Conservation (phyloP, 2,113 vertebrate species). For the Syngnathoides biaculeatus region DNA sequence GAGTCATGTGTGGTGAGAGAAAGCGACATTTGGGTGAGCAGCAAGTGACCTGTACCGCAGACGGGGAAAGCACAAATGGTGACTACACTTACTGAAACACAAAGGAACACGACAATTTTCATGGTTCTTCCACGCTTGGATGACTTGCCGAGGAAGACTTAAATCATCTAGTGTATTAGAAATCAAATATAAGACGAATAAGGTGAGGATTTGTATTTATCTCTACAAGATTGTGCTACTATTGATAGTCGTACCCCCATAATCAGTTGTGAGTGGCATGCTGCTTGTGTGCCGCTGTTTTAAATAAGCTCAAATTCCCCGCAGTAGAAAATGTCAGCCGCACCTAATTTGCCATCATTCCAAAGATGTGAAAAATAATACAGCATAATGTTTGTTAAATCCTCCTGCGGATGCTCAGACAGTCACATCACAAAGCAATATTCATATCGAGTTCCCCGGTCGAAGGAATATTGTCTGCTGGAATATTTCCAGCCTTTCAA, state of each 20-base stretch:
- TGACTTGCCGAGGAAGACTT: slow-evolving; percentile 11
- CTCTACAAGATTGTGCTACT: not conserved
- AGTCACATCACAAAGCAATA: slow-evolving; percentile 4
- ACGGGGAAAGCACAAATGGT: slow-evolving; percentile 28
- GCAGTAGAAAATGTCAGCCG: not conserved
- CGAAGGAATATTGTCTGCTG: not conserved
- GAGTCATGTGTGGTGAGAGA: slow-evolving; percentile 47
- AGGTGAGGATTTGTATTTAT: not conserved
- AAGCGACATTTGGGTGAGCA: slow-evolving; percentile 55
- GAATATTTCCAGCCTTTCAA: not conserved
- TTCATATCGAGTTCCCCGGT: not conserved
- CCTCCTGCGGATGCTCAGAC: not conserved
- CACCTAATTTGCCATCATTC: slow-evolving; percentile 8
- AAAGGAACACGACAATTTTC: slow-evolving; percentile 13
- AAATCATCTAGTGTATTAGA: not conserved
- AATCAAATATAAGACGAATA: not conserved
- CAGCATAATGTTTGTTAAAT: not conserved
- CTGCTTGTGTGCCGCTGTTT: not conserved
- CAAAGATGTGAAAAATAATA: not conserved
- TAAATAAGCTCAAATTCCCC: not conserved
- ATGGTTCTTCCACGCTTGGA: slow-evolving; percentile 17
- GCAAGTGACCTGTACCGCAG: slow-evolving; percentile 50
- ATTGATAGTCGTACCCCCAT: not conserved
- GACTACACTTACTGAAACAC: slow-evolving; percentile 7
- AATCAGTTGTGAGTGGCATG: not conserved